Conservation (phyloP, 1,140 invertebrate genomes). For the Drosophila novamexicana region DNA sequence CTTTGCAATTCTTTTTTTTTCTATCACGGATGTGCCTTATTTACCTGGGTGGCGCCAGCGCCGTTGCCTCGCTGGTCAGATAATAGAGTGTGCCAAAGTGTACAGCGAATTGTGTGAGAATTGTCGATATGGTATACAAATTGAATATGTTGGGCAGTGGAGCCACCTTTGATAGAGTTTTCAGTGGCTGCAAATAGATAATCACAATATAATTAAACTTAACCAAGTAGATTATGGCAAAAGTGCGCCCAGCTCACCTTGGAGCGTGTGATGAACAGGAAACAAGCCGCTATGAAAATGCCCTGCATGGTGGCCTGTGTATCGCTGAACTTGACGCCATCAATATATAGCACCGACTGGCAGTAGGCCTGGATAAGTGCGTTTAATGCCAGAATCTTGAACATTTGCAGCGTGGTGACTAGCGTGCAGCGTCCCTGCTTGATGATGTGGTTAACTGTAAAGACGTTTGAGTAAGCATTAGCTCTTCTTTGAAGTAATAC, state of each 20-base stretch:
- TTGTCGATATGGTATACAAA: conserved; percentile 97
- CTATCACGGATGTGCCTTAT: conserved; percentile 35
- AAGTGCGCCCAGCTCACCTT: conserved; percentile 88
- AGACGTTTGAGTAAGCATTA: conserved; percentile 47
- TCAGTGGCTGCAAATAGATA: conserved; percentile 90
- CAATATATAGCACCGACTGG: conserved; percentile 98
- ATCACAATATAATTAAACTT: neutral
- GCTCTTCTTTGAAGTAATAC: neutral
- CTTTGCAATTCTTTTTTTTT: too few species aligned
- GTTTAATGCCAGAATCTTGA: conserved; percentile 99
- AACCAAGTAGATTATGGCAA: neutral
- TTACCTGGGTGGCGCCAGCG: conserved; percentile 88
- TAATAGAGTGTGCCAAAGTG: conserved; percentile 97
- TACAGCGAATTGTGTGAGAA: conserved; percentile 96
- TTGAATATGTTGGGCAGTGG: conserved; percentile 99
- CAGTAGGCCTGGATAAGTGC: conserved; percentile 99
- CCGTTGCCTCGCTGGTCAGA: conserved; percentile 92
- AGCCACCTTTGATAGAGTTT: conserved; percentile 95
- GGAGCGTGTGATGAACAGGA: conserved; percentile 98
- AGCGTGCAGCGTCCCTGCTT: conserved; percentile 99
- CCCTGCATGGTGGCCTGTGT: conserved; percentile 98
- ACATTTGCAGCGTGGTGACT: conserved; percentile 99
- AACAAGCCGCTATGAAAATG: conserved; percentile 96
- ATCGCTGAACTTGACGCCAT: conserved; percentile 99
- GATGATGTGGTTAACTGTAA: conserved; percentile 98